Percentiles rank a stretch among this genome's conserved stretches.
phyloP scores from a whole-genome alignment of 1,140 invertebrate genomes.

The Antheraea pernyi region DNA sequence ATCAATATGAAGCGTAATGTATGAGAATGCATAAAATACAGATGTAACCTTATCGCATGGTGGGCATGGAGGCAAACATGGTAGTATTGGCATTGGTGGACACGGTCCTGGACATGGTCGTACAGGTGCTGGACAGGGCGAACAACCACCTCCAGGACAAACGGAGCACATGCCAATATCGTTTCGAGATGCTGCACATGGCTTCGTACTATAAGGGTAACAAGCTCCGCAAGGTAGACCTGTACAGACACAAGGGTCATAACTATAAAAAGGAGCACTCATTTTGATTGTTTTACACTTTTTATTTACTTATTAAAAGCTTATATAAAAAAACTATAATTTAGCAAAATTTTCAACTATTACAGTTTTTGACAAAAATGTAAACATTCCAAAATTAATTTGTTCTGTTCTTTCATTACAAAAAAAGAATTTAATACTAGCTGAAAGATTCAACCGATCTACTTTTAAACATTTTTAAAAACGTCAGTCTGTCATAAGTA shows the following conservation, averaged over 20 bases:
- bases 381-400: constrained; percentile 15
- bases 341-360: neutral
- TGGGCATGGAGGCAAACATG: constrained; percentile 56
- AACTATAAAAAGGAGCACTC: constrained; percentile 65
- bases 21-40: neutral
- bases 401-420: constrained; percentile 12
- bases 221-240: constrained; percentile 61
- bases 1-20: neutral
- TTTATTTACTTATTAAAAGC: constrained; percentile 24
- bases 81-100: constrained; percentile 50
- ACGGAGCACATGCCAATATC: constrained; percentile 48
- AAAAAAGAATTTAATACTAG: neutral
- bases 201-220: constrained; percentile 59
- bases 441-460: constrained; percentile 8
- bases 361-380: neutral
- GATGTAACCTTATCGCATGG: constrained; percentile 60
- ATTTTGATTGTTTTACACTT: constrained; percentile 47
- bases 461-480: neutral
- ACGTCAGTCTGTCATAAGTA: neutral
- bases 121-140: constrained; percentile 62
- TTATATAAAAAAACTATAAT: constrained; percentile 14
- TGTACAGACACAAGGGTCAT: constrained; percentile 58
- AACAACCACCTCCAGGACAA: constrained; percentile 65
- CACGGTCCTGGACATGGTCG: constrained; percentile 56
- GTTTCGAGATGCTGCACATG: constrained; percentile 52